These are phyloP conservation scores for Andricus quercusramuli DNA, from an alignment of 2,888 invertebrate species.

Conservation along the genomic window DNA sequence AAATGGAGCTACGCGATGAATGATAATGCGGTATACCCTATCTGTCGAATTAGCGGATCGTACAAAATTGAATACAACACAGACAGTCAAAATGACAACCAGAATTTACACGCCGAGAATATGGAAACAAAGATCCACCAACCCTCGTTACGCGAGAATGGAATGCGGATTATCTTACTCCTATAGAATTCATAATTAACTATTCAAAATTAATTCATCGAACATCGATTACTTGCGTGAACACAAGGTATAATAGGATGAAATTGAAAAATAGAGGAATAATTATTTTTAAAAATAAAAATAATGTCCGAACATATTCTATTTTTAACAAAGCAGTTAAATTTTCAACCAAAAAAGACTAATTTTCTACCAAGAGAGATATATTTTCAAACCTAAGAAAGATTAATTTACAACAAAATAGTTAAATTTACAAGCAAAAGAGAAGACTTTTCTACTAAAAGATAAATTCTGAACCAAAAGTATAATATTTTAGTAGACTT, in stretches of 20 bases:
- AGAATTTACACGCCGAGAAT: background rate
- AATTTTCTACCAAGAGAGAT: no score
- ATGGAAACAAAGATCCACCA: conserved; percentile 14
- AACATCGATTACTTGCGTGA: background rate
- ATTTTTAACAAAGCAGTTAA: no score
- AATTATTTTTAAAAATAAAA: no score
- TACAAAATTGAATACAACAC: conserved; percentile 6
- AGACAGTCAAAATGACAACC: background rate
- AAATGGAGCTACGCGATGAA: background rate
- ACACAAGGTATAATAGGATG: background rate
- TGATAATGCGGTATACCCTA: background rate
- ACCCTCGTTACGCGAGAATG: background rate
- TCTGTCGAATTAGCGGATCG: conserved; percentile 17
- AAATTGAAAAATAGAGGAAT: no score
- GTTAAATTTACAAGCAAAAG: no score
- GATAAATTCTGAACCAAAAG: no score
- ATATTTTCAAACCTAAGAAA: no score
- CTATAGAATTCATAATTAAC: background rate
- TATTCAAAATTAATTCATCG: background rate
- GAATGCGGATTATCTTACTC: background rate
- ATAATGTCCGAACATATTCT: no score
- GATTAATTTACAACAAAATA: no score
- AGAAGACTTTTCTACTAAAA: no score
- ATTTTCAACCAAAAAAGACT: no score
- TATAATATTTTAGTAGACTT: no score